Base-by-base conservation (phyloP, 2,113 vertebrate species). In the Chloebia gouldiae region DNA sequence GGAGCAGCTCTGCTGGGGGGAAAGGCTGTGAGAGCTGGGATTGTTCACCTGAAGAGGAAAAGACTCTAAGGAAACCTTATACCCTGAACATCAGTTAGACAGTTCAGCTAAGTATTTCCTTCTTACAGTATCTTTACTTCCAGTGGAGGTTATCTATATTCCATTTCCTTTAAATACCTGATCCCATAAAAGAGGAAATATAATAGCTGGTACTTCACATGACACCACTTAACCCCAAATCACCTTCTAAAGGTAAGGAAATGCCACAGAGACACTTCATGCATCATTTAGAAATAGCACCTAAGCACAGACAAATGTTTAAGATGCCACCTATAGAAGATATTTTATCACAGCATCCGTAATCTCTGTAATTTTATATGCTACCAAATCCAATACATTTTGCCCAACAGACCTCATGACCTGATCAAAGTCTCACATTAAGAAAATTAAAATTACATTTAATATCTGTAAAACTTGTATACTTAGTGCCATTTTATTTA, bases 261-360 rank as follows among this genome's bases (percentile, higher is more conserved):
- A 51, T 33, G 33, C 54, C 45, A 44, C 33, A 50, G 57, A 93
- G 47, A 69, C 61, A 35, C 78, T 90, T 92, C 45, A 91, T 83
- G 40, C n/a, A 72, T 86, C 24, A 81, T 92, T 95, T 61, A 91
- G 64, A 92, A 87, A 77, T 66, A 89, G 82, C 42, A 81, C 51
- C 60, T 75, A 81, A 68, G 69, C 49, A 59, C n/a, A 70, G 72
- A 31, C 2, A 0, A 90, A 45, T 53, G 44, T 71, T 81, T 70
- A 84, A 75, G 73, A 44, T 75, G 27, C 19, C 31, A 60, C 15
- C 25, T 81, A 39, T 51, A 81, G 50, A 57, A 81, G 73, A 40
- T 22, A 71, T 31, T 76, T 84, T 21, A 81, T 47, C 60, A 88
- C 23, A 65, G 49, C 50, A 77, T 68, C 69, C 70, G 35, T 61